These are phyloP conservation scores for Laupala kohalensis DNA, from an alignment of 1,140 invertebrate species.

Conservation along the genomic window DNA sequence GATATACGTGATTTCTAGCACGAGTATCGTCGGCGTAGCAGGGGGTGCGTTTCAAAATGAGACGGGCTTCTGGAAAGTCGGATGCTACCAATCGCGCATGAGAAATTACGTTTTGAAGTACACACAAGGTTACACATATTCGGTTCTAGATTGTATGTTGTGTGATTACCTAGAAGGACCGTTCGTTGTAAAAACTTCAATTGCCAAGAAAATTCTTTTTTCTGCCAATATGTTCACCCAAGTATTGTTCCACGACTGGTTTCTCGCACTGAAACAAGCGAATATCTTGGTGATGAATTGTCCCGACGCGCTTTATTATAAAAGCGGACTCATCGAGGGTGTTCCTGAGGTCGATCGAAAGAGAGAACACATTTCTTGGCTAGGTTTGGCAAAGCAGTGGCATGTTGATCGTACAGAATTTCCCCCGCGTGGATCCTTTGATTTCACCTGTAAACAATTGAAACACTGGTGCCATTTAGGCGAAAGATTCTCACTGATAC, in stretches of 20 bases:
- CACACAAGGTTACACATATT: slow-evolving; percentile 23
- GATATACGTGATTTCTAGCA: slow-evolving; percentile 19
- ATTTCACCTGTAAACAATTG: slow-evolving; percentile 18
- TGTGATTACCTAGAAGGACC: slow-evolving; percentile 24
- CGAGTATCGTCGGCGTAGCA: slow-evolving; percentile 16
- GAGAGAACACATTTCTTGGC: slow-evolving; percentile 12
- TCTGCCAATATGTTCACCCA: slow-evolving; percentile 13
- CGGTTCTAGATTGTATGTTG: slow-evolving; percentile 24
- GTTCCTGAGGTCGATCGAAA: neutral
- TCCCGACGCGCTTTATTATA: slow-evolving; percentile 24
- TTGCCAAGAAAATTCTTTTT: slow-evolving; percentile 16
- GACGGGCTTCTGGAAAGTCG: slow-evolving; percentile 24
- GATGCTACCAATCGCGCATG: slow-evolving; percentile 22
- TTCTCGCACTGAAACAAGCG: slow-evolving; percentile 18
- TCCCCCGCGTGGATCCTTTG: slow-evolving; percentile 9
- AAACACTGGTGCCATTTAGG: slow-evolving; percentile 13
- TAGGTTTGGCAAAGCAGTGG: slow-evolving; percentile 18
- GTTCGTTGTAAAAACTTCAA: slow-evolving; percentile 19
- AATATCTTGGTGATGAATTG: slow-evolving; percentile 19
- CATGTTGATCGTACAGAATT: slow-evolving; percentile 16
- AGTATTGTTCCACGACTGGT: slow-evolving; percentile 23
- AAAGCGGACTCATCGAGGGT: neutral
- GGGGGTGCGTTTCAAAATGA: slow-evolving; percentile 21
- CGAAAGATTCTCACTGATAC: slow-evolving; percentile 10
- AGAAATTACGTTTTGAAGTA: slow-evolving; percentile 22